phyloP scores from a whole-genome alignment of 1,140 invertebrate genomes.

The Orchestia grillus region DNA sequence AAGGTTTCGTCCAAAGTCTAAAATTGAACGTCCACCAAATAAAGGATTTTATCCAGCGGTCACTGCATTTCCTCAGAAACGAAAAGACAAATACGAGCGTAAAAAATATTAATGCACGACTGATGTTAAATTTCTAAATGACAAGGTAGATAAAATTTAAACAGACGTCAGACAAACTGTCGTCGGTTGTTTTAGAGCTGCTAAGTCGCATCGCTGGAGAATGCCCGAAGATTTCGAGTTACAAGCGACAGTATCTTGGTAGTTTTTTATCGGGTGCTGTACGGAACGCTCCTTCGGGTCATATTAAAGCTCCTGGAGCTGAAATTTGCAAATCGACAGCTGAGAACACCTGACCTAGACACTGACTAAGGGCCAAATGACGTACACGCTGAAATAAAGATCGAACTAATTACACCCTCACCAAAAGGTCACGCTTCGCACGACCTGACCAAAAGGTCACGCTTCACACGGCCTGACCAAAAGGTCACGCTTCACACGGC shows the following conservation, averaged over 20 bases:
- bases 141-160: not conserved
- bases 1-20: too few relatives aligned
- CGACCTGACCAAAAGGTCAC: too few relatives aligned
- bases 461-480: too few relatives aligned
- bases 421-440: too few relatives aligned
- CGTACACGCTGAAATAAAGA: not conserved
- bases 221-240: not conserved
- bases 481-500: too few relatives aligned
- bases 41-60: not conserved
- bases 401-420: not conserved
- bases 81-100: not conserved
- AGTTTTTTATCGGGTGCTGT: not conserved
- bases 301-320: not conserved
- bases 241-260: not conserved
- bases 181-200: not conserved
- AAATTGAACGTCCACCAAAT: not conserved
- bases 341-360: too few relatives aligned
- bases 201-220: not conserved
- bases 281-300: not conserved
- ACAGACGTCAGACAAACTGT: not conserved
- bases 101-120: not conserved
- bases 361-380: too few relatives aligned
- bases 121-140: not conserved
- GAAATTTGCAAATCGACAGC: too few relatives aligned
- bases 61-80: not conserved